Evolutionary conservation across 2,888 invertebrate genomes (phyloP).

Genomic region (Campoletis raptor): DNA sequence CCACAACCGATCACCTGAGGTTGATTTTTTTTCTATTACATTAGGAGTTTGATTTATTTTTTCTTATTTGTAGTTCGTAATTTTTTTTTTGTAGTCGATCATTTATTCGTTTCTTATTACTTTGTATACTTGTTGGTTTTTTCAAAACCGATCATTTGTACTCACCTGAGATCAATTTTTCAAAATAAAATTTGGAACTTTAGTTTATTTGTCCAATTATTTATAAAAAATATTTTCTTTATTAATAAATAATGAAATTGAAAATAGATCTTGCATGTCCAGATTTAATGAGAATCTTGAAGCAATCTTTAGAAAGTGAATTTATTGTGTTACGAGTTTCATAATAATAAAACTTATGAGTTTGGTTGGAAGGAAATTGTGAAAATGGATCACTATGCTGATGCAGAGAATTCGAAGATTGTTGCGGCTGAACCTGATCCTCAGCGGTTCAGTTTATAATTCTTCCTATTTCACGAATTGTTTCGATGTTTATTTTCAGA

Average conservation of each 20-base stretch:
- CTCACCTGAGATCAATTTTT: no score
- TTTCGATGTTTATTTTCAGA: background rate
- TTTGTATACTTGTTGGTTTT: no score
- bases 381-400: background rate
- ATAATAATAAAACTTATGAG: background rate
- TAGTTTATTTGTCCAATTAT: background rate
- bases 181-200: background rate
- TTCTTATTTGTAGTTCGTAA: background rate
- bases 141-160: no score
- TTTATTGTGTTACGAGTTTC: conserved; percentile 29
- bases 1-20: background rate
- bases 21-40: background rate
- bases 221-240: background rate
- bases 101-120: no score
- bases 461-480: conserved; percentile 1
- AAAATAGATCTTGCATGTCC: no score
- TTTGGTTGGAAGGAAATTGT: background rate
- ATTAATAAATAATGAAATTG: no score
- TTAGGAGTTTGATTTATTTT: background rate
- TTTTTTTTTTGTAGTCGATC: background rate
- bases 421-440: conserved; percentile 4
- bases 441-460: background rate
- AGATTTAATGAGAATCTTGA: conserved; percentile 3
- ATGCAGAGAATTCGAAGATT: conserved; percentile 13
- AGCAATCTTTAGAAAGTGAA: conserved; percentile 33